These are phyloP conservation scores for Melanostigma gelatinosum DNA, from an alignment of 2,113 vertebrate genomes.

Conservation along the genomic window DNA sequence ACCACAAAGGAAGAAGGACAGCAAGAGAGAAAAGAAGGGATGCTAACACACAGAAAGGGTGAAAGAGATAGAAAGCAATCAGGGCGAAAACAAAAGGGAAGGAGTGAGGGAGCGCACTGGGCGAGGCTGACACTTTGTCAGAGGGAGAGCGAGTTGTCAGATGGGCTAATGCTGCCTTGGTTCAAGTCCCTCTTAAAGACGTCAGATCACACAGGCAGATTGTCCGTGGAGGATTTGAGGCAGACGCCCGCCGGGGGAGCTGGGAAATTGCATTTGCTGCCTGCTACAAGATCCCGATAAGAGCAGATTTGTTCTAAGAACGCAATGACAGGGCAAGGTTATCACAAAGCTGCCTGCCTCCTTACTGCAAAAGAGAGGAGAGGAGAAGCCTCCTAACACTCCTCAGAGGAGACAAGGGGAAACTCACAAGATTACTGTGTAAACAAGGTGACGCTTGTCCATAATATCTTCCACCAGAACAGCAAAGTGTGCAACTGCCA, in stretches of 20 bases:
- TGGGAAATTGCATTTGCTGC: conserved; percentile 80
- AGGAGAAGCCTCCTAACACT: conserved; percentile 38
- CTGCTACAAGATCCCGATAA: conserved; percentile 83
- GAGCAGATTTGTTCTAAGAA: conserved; percentile 83
- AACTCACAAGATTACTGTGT: conserved; percentile 20
- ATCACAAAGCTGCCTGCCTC: conserved; percentile 72
- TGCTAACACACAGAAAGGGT: conserved; percentile 48
- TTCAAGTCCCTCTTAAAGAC: conserved; percentile 80
- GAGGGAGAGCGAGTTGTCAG: conserved; percentile 70
- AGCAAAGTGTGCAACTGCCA: not conserved
- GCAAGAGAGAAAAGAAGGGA: conserved; percentile 31
- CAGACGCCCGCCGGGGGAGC: conserved; percentile 58
- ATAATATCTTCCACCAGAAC: not conserved
- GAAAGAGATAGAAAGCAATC: conserved; percentile 64
- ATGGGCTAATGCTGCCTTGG: conserved; percentile 72
- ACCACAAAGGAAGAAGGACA: conserved; percentile 21
- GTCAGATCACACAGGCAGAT: conserved; percentile 81
- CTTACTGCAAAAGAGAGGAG: conserved; percentile 31
- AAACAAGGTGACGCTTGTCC: conserved; percentile 25
- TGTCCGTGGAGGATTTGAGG: conserved; percentile 77
- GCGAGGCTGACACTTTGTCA: conserved; percentile 65
- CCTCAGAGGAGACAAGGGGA: conserved; percentile 26
- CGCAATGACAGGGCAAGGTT: conserved; percentile 84
- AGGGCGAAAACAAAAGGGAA: conserved; percentile 38
- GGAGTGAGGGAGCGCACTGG: conserved; percentile 33